Conservation (phyloP, 2,888 invertebrate species). For the Pteria penguin region DNA sequence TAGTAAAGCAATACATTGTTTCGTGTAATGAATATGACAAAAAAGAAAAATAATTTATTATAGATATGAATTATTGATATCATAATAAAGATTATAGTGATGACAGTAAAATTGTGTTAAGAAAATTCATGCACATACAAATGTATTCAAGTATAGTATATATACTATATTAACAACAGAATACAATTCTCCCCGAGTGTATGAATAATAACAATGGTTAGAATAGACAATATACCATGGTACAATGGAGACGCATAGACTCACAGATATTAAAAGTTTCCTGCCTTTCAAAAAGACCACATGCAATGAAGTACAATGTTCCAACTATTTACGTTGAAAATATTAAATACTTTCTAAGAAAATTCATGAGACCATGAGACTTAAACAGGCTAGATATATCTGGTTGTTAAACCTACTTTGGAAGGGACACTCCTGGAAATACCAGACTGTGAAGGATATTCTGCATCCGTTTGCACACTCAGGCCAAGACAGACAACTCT, state of each 20-base stretch:
- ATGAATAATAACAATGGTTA: not conserved
- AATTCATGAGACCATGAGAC: not conserved
- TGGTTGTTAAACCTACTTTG: not conserved
- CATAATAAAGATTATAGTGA: no score
- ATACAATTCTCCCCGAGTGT: not conserved
- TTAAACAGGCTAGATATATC: not conserved
- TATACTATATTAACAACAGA: not conserved
- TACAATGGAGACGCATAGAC: not conserved
- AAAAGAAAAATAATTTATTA: no score
- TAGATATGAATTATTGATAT: no score
- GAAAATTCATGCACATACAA: no score
- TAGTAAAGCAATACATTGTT: no score
- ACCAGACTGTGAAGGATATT: not conserved
- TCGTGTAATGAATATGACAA: no score
- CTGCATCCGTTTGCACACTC: not conserved
- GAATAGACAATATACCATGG: not conserved
- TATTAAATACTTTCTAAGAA: no score
- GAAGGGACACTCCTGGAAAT: not conserved
- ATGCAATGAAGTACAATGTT: not conserved
- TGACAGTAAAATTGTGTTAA: no score
- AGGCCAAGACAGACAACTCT: not conserved
- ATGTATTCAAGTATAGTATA: no score
- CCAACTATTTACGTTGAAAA: not conserved
- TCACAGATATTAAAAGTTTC: not conserved
- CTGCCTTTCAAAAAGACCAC: not conserved